Conservation (phyloP, 2,888 invertebrate genomes). For the Rapana venosa region DNA sequence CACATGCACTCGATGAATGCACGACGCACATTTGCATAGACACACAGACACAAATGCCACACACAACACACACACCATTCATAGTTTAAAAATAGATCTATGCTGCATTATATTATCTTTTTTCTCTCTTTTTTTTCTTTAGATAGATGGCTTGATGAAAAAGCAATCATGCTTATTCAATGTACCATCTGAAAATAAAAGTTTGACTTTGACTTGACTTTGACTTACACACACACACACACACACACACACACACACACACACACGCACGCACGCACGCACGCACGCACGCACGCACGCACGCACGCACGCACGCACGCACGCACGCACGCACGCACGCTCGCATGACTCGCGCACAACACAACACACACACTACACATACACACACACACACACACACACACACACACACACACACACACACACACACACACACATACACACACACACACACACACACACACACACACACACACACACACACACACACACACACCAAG, state of each 20-base stretch:
- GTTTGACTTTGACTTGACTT: too few relatives aligned
- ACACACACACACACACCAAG: background rate
- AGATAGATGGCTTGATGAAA: too few relatives aligned
- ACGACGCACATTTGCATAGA: background rate
- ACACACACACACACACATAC: background rate
- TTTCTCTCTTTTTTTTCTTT: too few relatives aligned
- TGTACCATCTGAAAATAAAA: too few relatives aligned
- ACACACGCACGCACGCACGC: background rate
- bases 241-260: background rate
- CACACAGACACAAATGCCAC: background rate
- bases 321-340: background rate
- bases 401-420: background rate
- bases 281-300: background rate
- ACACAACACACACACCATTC: background rate
- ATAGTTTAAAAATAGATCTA: too few relatives aligned
- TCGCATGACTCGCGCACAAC: background rate
- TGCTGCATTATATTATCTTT: too few relatives aligned
- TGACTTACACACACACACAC: background rate
- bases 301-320: background rate
- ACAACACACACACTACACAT: background rate
- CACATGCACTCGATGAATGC: conserved; percentile 10
- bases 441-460: background rate
- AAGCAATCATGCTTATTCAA: too few relatives aligned
- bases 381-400: background rate
- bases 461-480: background rate